phyloP scores from a whole-genome alignment of 1,140 invertebrate species.

The Geopemphigus sp. region DNA sequence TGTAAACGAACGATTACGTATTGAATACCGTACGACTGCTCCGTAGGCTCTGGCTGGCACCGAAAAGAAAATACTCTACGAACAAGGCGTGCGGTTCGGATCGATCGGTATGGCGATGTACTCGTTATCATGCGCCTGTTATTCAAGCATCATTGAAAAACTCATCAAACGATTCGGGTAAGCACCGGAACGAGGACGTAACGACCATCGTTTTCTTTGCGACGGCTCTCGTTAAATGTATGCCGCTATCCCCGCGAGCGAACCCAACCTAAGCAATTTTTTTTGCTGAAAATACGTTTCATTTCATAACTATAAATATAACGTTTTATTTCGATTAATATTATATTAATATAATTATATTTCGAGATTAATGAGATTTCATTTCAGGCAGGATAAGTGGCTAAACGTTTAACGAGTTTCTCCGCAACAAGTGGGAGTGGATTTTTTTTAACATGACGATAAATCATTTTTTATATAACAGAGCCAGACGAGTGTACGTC shows the following conservation, averaged over 20 bases:
- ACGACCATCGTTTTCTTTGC: too few species aligned
- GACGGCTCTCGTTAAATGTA: too few species aligned
- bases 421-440: too few species aligned
- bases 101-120: slow-evolving; percentile 97
- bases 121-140: slow-evolving; percentile 88
- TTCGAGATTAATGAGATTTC: too few species aligned
- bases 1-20: background rate
- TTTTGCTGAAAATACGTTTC: too few species aligned
- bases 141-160: slow-evolving; percentile 85
- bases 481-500: slow-evolving; percentile 83
- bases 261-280: too few species aligned
- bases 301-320: too few species aligned
- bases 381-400: too few species aligned
- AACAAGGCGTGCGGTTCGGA: slow-evolving; percentile 88
- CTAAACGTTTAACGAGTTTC: too few species aligned
- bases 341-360: too few species aligned
- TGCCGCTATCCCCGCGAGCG: too few species aligned
- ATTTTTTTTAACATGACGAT: background rate
- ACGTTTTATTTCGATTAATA: too few species aligned
- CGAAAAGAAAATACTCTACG: slow-evolving; percentile 66
- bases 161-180: slow-evolving; percentile 81
- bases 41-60: slow-evolving; percentile 67
- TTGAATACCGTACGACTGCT: background rate
- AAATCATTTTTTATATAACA: slow-evolving; percentile 54
- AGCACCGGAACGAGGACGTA: slow-evolving; percentile 50